Base-by-base conservation (phyloP, 2,888 invertebrate genomes). In the Odiellus spinosus region DNA sequence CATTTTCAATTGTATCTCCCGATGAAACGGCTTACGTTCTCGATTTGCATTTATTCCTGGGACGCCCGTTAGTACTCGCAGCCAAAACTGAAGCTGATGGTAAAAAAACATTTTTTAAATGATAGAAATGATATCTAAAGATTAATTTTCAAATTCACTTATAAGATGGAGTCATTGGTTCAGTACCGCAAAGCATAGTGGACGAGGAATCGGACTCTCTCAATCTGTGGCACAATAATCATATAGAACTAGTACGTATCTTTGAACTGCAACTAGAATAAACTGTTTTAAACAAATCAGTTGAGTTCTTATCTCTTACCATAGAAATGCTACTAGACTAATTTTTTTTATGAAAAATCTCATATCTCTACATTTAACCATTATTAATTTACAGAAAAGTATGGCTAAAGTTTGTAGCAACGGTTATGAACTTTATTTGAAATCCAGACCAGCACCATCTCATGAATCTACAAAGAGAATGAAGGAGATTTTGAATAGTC, bases 1-100 rank as follows among this genome's bases (percentile, higher is more conserved):
- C 98, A 0, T 88, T 81, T 65, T 93, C 90, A 0, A 74, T 99
- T 35, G 74, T 98, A 26, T 73, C 82, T 0, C 79, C 82, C 0
- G 95, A 96, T 51, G 98, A 99, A 66, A 72, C 85, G 41, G 80
- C 96, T 0, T 90, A 88, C 65, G 68, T 98, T 5, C 64, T 95
- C n/a, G 96, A 98, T 68, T 71, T 99, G 43, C 87, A 91, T 63
- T 71, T 98, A 53, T 99, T 98, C 67, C 73, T 98, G 44, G 90
- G 86, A 34, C 72, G 77, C 44, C 74, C 81, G 0, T 70, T 93
- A 1, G 72, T 74, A 11, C 61, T 61, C 48, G 60, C 61, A 2
- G 52, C 49, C 17, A 53, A 56, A 36, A 44, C 47, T 3, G 26
- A 40, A 26, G 8, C 26, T 4, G 26, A n/a, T n/a, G n/a, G n/a